Percentiles rank a stretch among this genome's conserved stretches.
Evolutionary conservation across 2,888 invertebrate genomes (phyloP).

Genomic region (Drosophila trichaetosa): DNA sequence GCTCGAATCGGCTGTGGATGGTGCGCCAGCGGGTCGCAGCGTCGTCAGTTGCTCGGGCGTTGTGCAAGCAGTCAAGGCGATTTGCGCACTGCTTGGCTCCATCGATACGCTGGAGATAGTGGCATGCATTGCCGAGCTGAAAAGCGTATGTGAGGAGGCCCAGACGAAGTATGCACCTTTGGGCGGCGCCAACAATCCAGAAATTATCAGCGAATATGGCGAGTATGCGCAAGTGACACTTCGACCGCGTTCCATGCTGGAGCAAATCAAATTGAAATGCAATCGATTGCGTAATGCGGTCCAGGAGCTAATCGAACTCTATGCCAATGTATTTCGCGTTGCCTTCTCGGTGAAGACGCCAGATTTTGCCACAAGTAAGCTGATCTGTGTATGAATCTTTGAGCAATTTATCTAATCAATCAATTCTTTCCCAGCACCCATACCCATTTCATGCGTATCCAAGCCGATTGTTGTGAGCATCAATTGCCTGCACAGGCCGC

Average conservation of each 20-base stretch:
- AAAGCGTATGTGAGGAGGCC: slow-evolving; percentile 81
- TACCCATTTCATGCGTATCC: slow-evolving; percentile 89
- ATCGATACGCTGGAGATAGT: slow-evolving; percentile 95
- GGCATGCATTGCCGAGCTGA: slow-evolving; percentile 88
- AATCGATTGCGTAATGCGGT: slow-evolving; percentile 92
- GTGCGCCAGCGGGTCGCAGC: slow-evolving; percentile 85
- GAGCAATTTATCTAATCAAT: background rate
- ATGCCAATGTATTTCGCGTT: slow-evolving; percentile 93
- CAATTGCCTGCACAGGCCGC: slow-evolving; percentile 92
- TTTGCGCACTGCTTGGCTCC: slow-evolving; percentile 94
- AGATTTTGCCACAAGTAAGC: slow-evolving; percentile 86
- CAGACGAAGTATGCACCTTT: slow-evolving; percentile 75
- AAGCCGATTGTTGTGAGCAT: slow-evolving; percentile 92
- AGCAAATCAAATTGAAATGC: slow-evolving; percentile 88
- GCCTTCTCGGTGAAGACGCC: slow-evolving; percentile 91
- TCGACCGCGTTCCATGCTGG: slow-evolving; percentile 87
- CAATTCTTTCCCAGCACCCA: slow-evolving; percentile 86
- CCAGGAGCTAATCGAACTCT: slow-evolving; percentile 93
- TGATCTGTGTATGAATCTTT: background rate
- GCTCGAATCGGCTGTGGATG: slow-evolving; percentile 88
- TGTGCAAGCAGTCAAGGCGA: slow-evolving; percentile 95
- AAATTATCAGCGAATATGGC: slow-evolving; percentile 88
- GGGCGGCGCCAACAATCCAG: slow-evolving; percentile 85
- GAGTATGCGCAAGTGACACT: slow-evolving; percentile 90
- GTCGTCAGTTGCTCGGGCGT: slow-evolving; percentile 89